A percentile compares a stretch with the other conserved stretches of the same genome.
Evolutionary conservation across 2,113 vertebrate species (phyloP).

Genomic region (Hydropotes inermis): DNA sequence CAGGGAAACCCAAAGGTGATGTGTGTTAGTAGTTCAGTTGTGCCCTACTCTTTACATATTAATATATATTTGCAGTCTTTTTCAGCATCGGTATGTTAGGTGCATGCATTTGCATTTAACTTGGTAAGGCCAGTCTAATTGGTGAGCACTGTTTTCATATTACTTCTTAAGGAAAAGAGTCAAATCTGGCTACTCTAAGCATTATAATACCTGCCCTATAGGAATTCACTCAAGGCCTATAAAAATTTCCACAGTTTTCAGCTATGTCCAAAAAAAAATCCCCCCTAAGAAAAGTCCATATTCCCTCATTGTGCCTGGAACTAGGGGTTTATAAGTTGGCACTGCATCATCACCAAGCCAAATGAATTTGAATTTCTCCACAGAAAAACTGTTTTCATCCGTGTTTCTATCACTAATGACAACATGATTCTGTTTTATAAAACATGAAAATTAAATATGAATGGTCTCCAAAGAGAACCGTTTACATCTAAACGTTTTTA

Average conservation of each 20-base stretch:
- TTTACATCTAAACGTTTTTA: background rate
- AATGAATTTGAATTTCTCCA: background rate
- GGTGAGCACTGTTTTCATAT: background rate
- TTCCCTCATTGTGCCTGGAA: background rate
- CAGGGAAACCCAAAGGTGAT: background rate
- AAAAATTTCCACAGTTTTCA: background rate
- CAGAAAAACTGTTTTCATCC: background rate
- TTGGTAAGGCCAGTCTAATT: background rate
- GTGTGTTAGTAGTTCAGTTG: background rate
- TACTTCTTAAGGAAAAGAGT: background rate
- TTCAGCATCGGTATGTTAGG: fast-evolving
- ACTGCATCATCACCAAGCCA: background rate
- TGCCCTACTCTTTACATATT: fast-evolving
- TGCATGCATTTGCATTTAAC: background rate
- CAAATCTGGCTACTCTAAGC: background rate
- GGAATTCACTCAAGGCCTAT: background rate
- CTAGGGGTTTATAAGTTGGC: background rate
- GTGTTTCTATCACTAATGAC: background rate
- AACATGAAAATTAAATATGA: background rate
- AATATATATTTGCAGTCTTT: background rate
- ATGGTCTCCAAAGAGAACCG: background rate
- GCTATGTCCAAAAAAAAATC: background rate
- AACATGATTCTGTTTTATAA: background rate
- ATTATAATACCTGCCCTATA: background rate
- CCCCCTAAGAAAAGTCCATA: background rate